Conservation (phyloP, 1,140 invertebrate genomes). For the Drosophila mayri region DNA sequence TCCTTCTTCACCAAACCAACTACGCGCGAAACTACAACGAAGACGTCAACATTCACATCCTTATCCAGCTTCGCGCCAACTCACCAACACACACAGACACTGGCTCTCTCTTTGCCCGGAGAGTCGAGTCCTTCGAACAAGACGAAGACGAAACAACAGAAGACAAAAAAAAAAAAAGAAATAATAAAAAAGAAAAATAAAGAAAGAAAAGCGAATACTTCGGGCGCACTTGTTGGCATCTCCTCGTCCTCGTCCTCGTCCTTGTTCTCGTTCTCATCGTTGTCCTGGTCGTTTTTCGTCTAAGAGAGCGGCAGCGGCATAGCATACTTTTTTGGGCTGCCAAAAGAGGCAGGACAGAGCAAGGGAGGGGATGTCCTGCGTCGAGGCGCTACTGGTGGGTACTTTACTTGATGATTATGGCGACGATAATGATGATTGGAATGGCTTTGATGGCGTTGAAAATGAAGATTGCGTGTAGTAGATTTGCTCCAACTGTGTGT, state of each 20-base stretch:
- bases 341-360: neutral
- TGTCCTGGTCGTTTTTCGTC: constrained; percentile 45
- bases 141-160: constrained; percentile 11
- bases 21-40: constrained; percentile 72
- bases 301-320: constrained; percentile 49
- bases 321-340: constrained; percentile 46
- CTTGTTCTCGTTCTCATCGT: constrained; percentile 18
- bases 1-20: too few species aligned
- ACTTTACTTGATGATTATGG: constrained; percentile 85
- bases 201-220: constrained; percentile 48
- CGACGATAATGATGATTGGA: constrained; percentile 85
- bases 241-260: constrained; percentile 32
- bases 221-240: constrained; percentile 79
- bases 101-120: constrained; percentile 7
- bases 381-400: constrained; percentile 81
- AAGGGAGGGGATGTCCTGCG: constrained; percentile 26
- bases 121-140: constrained; percentile 8
- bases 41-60: constrained; percentile 64
- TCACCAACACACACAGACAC: constrained; percentile 3
- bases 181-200: constrained; percentile 11
- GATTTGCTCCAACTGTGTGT: constrained; percentile 59
- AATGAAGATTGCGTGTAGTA: constrained; percentile 85
- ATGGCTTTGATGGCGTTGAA: constrained; percentile 85
- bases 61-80: constrained; percentile 22
- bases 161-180: constrained; percentile 27